A percentile compares a stretch with the other conserved stretches of the same genome.
These are phyloP conservation scores for Rousettus leschenaultii DNA, from an alignment of 2,113 vertebrate genomes.

Conservation along the genomic window DNA sequence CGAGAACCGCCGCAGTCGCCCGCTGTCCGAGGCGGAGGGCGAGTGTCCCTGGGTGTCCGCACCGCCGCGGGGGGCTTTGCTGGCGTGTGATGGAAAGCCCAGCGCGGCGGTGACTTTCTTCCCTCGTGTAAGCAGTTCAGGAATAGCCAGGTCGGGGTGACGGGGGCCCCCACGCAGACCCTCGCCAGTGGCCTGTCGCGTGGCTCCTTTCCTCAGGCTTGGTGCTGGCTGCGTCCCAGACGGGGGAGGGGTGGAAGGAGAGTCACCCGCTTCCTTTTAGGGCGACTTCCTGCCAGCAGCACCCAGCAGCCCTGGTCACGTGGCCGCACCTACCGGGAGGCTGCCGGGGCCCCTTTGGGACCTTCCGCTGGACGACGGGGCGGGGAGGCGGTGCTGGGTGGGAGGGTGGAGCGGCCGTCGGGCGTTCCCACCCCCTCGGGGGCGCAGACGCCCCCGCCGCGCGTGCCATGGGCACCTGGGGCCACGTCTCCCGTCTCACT, in stretches of 20 bases:
- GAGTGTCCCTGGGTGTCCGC: neutral
- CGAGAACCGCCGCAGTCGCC: fast-evolving
- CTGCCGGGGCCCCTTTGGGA: neutral
- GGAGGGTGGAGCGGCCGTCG: no score
- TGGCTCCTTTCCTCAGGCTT: no score
- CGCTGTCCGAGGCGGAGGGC: neutral
- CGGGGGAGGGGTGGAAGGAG: no score
- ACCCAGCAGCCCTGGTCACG: fast-evolving
- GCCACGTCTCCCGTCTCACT: neutral
- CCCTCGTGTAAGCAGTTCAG: neutral
- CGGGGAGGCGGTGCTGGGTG: fast-evolving
- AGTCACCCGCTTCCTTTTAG: neutral
- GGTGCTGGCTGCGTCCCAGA: neutral
- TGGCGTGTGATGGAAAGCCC: neutral
- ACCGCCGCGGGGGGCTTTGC: fast-evolving
- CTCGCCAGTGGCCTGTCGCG: fast-evolving
- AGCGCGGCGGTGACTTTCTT: no score
- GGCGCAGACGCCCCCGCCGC: no score
- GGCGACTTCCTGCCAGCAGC: neutral
- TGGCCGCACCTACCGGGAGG: neutral
- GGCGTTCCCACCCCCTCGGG: no score
- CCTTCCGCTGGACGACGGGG: neutral
- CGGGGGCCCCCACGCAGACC: neutral
- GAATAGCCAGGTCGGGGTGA: neutral
- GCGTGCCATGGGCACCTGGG: no score